Evolutionary conservation across 1,140 invertebrate genomes (phyloP).

Genomic region (Lasioglossum baleicum): DNA sequence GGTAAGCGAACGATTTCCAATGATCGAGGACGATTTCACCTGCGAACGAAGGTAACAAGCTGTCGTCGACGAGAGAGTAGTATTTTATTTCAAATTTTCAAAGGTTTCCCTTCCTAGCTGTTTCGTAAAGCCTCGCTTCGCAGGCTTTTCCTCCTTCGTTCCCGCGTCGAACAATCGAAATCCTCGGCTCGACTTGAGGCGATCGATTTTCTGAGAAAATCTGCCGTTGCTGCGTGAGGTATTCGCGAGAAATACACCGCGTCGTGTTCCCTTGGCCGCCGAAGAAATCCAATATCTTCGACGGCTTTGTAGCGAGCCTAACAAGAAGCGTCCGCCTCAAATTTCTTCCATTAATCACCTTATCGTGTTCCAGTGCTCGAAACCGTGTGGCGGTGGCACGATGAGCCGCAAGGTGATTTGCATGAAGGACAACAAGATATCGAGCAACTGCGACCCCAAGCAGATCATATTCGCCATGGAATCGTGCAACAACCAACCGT

Average conservation of each 20-base stretch:
- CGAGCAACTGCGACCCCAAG: constrained; percentile 83
- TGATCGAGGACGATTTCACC: too few relatives aligned
- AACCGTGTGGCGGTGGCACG: constrained; percentile 90
- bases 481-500: constrained; percentile 87
- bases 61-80: too few relatives aligned
- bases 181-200: too few relatives aligned
- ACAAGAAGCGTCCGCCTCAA: constrained; percentile 28
- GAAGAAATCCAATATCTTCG: constrained; percentile 40
- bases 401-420: constrained; percentile 89
- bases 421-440: constrained; percentile 85
- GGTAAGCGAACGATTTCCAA: too few relatives aligned
- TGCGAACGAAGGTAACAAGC: too few relatives aligned
- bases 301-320: constrained; percentile 9
- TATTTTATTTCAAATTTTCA: too few relatives aligned
- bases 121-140: too few relatives aligned
- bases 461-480: constrained; percentile 85
- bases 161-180: too few relatives aligned
- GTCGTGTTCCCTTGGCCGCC: not conserved
- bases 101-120: too few relatives aligned
- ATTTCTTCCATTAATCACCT: constrained; percentile 55
- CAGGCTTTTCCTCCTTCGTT: too few relatives aligned
- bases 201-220: not conserved
- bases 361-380: constrained; percentile 84
- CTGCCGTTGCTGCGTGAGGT: not conserved
- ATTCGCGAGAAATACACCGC: constrained; percentile 12